Conservation (phyloP, 1,140 invertebrate species). For the Drosophila ohnishii region DNA sequence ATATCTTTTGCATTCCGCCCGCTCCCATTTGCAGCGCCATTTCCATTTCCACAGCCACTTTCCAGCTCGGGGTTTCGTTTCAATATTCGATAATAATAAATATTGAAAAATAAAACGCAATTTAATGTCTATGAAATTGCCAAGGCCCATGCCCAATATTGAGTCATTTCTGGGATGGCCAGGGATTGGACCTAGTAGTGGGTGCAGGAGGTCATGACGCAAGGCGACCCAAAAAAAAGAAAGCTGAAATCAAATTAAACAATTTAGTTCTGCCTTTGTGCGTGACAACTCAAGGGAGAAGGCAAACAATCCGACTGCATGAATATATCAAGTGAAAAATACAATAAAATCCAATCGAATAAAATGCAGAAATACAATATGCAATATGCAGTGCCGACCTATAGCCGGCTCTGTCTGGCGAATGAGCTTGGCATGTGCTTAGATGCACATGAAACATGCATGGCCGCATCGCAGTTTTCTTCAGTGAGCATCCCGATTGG, state of each 20-base stretch:
- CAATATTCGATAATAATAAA: conserved; percentile 78
- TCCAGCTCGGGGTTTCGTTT: conserved; percentile 52
- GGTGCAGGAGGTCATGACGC: conserved; percentile 56
- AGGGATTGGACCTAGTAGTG: conserved; percentile 34
- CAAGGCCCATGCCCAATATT: conserved; percentile 53
- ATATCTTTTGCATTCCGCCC: conserved; percentile 34
- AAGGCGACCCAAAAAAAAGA: conserved; percentile 49
- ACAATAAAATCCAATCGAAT: conserved; percentile 75
- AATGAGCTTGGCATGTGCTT: conserved; percentile 32
- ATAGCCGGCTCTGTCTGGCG: conserved; percentile 33
- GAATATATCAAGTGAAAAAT: conserved; percentile 76
- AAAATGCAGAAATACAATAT: conserved; percentile 66
- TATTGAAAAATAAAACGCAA: conserved; percentile 79
- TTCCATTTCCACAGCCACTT: conserved; percentile 46
- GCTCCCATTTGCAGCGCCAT: conserved; percentile 33
- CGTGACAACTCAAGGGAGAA: conserved; percentile 81
- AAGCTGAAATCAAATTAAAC: conserved; percentile 77
- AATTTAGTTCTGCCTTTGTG: conserved; percentile 79
- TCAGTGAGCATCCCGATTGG: conserved; percentile 64
- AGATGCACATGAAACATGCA: conserved; percentile 61
- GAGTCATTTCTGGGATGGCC: conserved; percentile 67
- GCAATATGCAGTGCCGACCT: conserved; percentile 14
- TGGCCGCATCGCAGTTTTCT: conserved; percentile 37
- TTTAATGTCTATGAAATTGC: conserved; percentile 67
- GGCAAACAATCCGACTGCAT: conserved; percentile 74